A percentile compares a stretch with the other conserved stretches of the same genome.
Conservation (phyloP, 2,113 vertebrate genomes). For the Fregata magnificens region DNA sequence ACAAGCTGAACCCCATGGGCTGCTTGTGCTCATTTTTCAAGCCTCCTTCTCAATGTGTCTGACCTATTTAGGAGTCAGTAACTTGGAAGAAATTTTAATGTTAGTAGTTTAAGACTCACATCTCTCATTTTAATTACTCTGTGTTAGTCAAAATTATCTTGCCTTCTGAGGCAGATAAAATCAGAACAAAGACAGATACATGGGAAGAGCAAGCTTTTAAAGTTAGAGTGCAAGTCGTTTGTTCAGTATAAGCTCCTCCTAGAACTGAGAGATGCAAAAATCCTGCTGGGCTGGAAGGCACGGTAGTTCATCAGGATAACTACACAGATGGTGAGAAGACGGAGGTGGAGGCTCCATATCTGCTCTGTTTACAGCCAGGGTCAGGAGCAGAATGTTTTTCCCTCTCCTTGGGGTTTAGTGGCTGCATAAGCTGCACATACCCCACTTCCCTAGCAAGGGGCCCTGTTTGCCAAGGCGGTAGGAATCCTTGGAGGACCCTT, state of each 20-base stretch:
- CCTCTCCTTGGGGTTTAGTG: neutral
- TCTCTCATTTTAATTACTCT: conserved; percentile 3
- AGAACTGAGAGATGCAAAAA: neutral
- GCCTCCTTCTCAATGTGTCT: neutral
- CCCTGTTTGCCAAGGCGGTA: neutral
- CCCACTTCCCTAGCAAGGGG: neutral
- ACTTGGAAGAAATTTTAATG: neutral
- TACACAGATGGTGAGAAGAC: neutral
- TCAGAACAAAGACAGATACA: neutral
- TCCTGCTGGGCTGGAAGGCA: neutral
- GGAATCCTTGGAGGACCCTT: neutral
- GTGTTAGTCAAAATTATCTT: neutral
- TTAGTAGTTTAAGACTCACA: neutral
- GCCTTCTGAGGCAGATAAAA: neutral
- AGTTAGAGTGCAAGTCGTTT: neutral
- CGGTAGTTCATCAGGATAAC: neutral
- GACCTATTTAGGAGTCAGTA: neutral
- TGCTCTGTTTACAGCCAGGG: neutral
- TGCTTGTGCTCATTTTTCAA: neutral
- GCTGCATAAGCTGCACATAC: neutral
- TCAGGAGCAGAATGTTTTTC: neutral
- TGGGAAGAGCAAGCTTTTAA: neutral
- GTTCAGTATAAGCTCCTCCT: neutral
- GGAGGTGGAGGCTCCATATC: neutral
- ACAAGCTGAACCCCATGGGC: accelerated